Base-by-base conservation (phyloP, 2,113 vertebrate genomes). In the Neogale vison region DNA sequence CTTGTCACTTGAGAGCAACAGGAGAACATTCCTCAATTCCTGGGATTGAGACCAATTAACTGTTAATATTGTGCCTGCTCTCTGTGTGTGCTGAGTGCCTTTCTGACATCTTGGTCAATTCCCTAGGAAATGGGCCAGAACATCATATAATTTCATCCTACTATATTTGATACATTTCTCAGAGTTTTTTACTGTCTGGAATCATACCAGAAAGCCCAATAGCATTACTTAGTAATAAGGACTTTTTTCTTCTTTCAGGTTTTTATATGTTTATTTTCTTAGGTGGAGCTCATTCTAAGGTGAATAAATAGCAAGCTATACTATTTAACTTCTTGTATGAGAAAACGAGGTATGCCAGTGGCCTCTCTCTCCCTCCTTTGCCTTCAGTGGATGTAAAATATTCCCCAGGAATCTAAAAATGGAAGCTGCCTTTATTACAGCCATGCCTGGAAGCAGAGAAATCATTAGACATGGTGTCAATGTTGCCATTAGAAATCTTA, bases 331-430 rank as follows among this genome's bases (percentile, higher is more conserved):
- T 97, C 80, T 31, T 71, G 50, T 45, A 77, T 82, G 89, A 88
- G 81, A 96, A 96, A 94, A 91, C 85, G 71, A 87, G 17, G 59
- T 4, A 57, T 80, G 59, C 17, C 65, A 88, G 17, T 85, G 52
- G 36, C 88, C 88, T 87, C 23, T 36, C 14, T 65, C 20, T 23
- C 21, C n/a, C 39, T 85, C 1, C 50, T 93, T 81, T 57, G 59
- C 61, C 87, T 92, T 34, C 88, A 24, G 0, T 74, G 63, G 86
- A 95, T 20, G 39, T 80, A 69, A 42, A 96, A 83, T 82, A 91
- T 96, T 31, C 92, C 96, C 93, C 77, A 96, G 23, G 63, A 93
- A 93, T 88, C 82, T 95, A 97, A 97, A 98, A 98, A 96, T 90
- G 91, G 96, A 97, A 97, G 90, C 77, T 92, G 63, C 57, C 74